Evolutionary conservation across 2,888 invertebrate genomes (phyloP).

Genomic region (Globia sparganii): DNA sequence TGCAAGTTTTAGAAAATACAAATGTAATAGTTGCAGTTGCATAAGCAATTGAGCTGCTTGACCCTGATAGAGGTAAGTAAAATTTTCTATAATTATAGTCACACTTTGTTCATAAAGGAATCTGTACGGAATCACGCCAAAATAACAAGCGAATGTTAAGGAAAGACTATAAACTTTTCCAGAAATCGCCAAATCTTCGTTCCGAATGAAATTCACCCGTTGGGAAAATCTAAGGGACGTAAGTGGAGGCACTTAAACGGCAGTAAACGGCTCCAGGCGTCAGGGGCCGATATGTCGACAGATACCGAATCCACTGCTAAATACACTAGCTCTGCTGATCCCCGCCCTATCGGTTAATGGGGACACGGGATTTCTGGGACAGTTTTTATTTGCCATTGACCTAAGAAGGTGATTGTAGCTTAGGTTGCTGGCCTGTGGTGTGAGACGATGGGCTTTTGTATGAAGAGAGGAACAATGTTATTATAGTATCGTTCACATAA

Average conservation of each 20-base stretch:
- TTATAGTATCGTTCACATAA: background rate
- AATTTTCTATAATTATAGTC: background rate
- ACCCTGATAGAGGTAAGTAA: background rate
- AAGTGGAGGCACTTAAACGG: constrained; percentile 71
- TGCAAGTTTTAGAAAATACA: background rate
- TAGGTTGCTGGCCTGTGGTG: background rate
- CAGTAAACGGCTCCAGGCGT: constrained; percentile 72
- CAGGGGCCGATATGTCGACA: constrained; percentile 71
- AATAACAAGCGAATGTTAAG: background rate
- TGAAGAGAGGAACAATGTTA: background rate
- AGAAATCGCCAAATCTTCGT: constrained; percentile 47
- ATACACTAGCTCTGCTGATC: constrained; percentile 68
- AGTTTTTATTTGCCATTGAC: constrained; percentile 55
- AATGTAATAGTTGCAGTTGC: background rate
- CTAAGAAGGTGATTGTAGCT: constrained; percentile 16
- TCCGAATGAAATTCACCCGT: constrained; percentile 52
- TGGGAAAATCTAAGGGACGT: constrained; percentile 62
- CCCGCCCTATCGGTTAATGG: constrained; percentile 49
- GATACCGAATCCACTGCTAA: constrained; percentile 73
- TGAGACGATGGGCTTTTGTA: background rate
- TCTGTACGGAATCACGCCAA: background rate
- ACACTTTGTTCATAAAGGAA: background rate
- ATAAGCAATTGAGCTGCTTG: background rate
- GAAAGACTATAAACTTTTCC: constrained; percentile 30
- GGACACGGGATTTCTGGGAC: constrained; percentile 40